Percentiles rank a stretch among this genome's conserved stretches.
Conservation (phyloP, 2,888 invertebrate genomes). For the Chorisops tibialis region DNA sequence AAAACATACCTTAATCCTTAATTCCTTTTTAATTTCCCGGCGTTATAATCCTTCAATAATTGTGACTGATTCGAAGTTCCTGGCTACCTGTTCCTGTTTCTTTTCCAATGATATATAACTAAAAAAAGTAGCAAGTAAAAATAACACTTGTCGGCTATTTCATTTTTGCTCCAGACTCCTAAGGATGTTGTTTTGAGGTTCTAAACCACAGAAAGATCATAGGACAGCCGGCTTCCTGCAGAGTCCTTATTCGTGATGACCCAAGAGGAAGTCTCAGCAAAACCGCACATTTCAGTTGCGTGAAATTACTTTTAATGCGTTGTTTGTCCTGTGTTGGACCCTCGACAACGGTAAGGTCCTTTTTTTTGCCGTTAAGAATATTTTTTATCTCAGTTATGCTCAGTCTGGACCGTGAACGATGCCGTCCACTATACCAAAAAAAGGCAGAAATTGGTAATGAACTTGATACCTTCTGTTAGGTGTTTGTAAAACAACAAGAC, state of each 20-base stretch:
- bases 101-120: background rate
- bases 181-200: background rate
- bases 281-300: conserved; percentile 20
- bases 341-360: background rate
- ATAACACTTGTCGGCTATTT: background rate
- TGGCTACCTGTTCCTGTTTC: background rate
- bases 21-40: conserved; percentile 13
- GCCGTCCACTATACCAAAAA: background rate
- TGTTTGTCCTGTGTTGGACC: conserved; percentile 2
- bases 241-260: background rate
- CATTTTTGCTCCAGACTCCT: background rate
- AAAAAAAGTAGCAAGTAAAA: background rate
- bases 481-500: conserved; percentile 9
- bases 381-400: background rate
- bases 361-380: background rate
- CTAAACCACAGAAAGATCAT: background rate
- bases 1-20: background rate
- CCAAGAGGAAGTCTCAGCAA: background rate
- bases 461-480: background rate
- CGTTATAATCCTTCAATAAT: conserved; percentile 1
- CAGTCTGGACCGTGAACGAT: background rate
- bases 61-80: background rate
- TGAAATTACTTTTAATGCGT: conserved; percentile 21
- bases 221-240: conserved; percentile 3
- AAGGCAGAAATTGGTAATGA: background rate